Evolutionary conservation across 2,113 vertebrate species (phyloP), one percentile per base, ranked within the genome.

Genomic region (Ictalurus furcatus): DNA sequence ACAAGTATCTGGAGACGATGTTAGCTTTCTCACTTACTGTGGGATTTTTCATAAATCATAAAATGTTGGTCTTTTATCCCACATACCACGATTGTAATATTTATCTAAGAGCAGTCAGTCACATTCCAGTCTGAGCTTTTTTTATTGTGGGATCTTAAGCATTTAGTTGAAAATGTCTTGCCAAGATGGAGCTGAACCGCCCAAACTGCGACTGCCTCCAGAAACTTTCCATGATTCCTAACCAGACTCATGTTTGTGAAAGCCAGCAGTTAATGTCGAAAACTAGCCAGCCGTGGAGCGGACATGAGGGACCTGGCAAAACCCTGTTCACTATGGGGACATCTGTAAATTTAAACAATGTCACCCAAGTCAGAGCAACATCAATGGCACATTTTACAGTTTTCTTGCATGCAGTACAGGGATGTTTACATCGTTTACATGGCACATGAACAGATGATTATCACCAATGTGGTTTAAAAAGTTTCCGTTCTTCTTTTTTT

Each of bases 101-200:
- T 87, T 90, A 84, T 91, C 83, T 85, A 85, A 92, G 86, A 40
- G 89, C 65, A 91, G 89, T 93, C 86, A 91, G 88, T 90, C 82
- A 85, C 82, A 91, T 91, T 93, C 92, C 91, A 89, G 93, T 93
- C 93, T 94, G 93, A 92, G 91, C 86, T 88, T 88, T 48, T 94
- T 95, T 94, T 92, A 93, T 86, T 92, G 91, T 89, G 89, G 84
- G 59, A 87, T 54, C 85, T 93, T 92, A 84, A 89, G 79, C 80
- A 87, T 91, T 93, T 91, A 90, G 88, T 80, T 71, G 54, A 92
- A 94, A 88, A 93, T 90, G 93, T 92, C 93, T 74, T 67, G 86
- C 92, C 90, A 92, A 89, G 91, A 91, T 86, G 84, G 90, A 92
- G 88, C 87, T 88, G 88, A 88, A 91, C 89, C 90, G 89, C 90